Percentiles rank a stretch among this genome's conserved stretches.
These are phyloP conservation scores for Myotis vivesi DNA, from an alignment of 2,797 vertebrate genomes.

Conservation along the genomic window DNA sequence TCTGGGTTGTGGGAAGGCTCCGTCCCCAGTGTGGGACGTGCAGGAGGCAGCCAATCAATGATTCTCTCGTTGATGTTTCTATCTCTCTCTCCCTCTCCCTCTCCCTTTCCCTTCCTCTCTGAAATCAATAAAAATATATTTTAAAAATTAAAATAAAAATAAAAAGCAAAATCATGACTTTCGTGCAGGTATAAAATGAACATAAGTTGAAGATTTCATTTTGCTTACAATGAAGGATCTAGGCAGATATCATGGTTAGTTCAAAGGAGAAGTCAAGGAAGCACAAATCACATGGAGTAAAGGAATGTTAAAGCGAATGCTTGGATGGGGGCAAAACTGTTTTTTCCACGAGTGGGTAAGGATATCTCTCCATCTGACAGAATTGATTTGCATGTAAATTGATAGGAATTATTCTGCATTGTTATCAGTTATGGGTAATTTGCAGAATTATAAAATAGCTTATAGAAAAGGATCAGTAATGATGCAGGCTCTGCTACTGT, in stretches of 20 bases:
- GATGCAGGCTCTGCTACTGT: neutral
- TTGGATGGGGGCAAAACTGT: neutral
- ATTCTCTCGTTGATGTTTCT: no score
- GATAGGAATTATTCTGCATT: neutral
- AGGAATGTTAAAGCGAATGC: neutral
- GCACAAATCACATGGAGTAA: neutral
- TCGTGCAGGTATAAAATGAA: neutral
- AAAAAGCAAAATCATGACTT: neutral
- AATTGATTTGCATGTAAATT: neutral
- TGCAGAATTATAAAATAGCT: neutral
- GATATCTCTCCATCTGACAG: neutral
- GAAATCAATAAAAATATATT: no score
- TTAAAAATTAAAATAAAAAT: no score
- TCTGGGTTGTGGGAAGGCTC: no score
- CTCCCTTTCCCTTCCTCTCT: no score
- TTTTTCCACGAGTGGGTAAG: neutral
- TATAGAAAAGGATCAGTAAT: neutral
- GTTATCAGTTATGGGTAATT: neutral
- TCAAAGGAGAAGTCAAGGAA: neutral
- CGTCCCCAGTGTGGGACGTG: no score
- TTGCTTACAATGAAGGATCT: neutral
- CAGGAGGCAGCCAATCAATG: no score
- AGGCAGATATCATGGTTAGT: neutral
- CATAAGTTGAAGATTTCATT: neutral
- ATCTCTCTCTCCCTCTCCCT: no score